These are phyloP conservation scores for Ectemnius lituratus DNA, from an alignment of 2,888 invertebrate genomes.

Conservation along the genomic window DNA sequence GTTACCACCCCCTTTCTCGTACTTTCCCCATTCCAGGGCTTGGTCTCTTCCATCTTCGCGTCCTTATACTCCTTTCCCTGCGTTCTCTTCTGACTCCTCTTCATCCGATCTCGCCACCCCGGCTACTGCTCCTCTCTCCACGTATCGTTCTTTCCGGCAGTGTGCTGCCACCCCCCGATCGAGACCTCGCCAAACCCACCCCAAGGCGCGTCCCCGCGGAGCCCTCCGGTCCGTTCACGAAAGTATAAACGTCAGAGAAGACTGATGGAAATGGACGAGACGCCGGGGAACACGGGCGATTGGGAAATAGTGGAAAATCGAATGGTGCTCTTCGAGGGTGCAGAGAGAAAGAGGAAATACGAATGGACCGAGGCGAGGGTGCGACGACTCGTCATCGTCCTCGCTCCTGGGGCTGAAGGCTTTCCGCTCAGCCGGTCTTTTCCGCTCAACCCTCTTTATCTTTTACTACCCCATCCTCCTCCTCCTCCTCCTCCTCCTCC, in stretches of 20 bases:
- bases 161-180: constrained; percentile 52
- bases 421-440: constrained; percentile 37
- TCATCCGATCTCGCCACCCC: neutral
- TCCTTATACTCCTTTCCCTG: constrained; percentile 13
- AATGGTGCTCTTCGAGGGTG: constrained; percentile 51
- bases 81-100: neutral
- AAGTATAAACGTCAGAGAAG: constrained; percentile 68
- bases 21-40: constrained; percentile 53
- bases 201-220: constrained; percentile 55
- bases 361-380: constrained; percentile 15
- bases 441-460: constrained; percentile 38
- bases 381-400: constrained; percentile 44
- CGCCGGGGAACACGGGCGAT: constrained; percentile 52
- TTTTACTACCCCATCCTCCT: constrained; percentile 21
- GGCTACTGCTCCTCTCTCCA: constrained; percentile 34
- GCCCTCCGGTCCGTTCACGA: constrained; percentile 72
- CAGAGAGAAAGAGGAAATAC: constrained; percentile 31
- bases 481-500: too few species aligned
- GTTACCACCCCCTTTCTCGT: constrained; percentile 61
- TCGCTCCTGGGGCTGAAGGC: constrained; percentile 47
- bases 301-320: constrained; percentile 66
- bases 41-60: constrained; percentile 34
- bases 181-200: constrained; percentile 32
- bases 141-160: constrained; percentile 29
- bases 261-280: constrained; percentile 64